Conservation (phyloP, 2,113 vertebrate genomes). For the Nesogale talazaci region DNA sequence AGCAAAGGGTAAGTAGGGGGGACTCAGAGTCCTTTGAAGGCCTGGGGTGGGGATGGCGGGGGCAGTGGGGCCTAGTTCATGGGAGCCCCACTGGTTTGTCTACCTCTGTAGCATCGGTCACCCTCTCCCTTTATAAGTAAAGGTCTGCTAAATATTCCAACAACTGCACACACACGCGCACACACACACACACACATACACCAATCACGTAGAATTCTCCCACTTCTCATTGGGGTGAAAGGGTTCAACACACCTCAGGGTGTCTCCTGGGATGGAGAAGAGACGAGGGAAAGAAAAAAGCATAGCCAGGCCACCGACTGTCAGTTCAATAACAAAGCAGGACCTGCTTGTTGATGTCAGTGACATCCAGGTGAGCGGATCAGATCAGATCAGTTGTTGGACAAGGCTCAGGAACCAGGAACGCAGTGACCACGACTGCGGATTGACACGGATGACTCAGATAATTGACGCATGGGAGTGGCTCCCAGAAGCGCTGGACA, state of each 20-base stretch:
- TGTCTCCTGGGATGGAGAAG: neutral
- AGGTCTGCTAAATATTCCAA: neutral
- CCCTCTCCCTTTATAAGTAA: neutral
- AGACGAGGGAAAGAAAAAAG: neutral
- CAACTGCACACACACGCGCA: neutral
- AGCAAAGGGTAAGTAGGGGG: slow-evolving; percentile 74
- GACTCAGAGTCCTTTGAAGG: neutral
- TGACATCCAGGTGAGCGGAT: neutral
- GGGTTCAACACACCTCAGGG: neutral
- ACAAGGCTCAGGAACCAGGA: neutral
- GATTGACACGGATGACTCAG: neutral
- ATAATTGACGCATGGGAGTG: neutral
- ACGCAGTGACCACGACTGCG: neutral
- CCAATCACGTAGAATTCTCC: neutral
- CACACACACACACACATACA: neutral
- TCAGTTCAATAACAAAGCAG: neutral
- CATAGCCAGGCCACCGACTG: neutral
- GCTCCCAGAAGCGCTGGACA: neutral
- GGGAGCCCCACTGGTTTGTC: neutral
- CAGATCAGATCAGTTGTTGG: neutral
- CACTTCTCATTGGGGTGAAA: neutral
- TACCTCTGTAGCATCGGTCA: neutral
- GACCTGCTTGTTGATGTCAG: neutral
- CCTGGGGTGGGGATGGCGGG: neutral
- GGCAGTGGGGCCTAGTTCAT: neutral